These are phyloP conservation scores for Apamea sordens DNA, from an alignment of 2,888 invertebrate species.

Conservation along the genomic window DNA sequence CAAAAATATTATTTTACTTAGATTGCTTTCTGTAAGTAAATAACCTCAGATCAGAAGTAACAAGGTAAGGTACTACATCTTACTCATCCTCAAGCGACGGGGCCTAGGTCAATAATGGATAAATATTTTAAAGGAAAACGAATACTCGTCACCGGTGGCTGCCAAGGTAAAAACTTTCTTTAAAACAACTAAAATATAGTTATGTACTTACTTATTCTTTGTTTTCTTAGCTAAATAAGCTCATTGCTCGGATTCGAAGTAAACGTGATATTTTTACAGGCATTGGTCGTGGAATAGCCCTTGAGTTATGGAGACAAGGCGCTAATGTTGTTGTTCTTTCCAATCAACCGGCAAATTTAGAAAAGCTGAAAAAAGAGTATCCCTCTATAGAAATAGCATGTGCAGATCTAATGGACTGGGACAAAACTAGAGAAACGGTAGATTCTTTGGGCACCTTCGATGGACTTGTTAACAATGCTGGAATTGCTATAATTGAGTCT, in stretches of 20 bases:
- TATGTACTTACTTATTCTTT: not conserved
- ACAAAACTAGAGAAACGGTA: constrained; percentile 90
- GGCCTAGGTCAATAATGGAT: constrained; percentile 78
- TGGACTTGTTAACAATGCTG: constrained; percentile 97
- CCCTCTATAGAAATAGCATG: constrained; percentile 91
- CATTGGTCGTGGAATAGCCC: constrained; percentile 93
- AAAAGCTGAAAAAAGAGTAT: constrained; percentile 90
- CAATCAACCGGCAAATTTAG: constrained; percentile 91
- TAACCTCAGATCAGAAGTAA: constrained; percentile 29
- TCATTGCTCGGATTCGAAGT: not conserved
- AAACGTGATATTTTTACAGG: constrained; percentile 79
- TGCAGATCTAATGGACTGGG: constrained; percentile 94
- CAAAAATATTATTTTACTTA: constrained; percentile 17
- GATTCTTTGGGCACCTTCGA: constrained; percentile 92
- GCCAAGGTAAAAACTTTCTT: constrained; percentile 91
- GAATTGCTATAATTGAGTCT: constrained; percentile 92
- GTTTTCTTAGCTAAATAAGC: not conserved
- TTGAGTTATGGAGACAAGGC: constrained; percentile 91
- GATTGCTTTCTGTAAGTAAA: constrained; percentile 36
- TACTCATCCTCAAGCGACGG: not conserved
- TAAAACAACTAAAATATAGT: not conserved
- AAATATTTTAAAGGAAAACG: constrained; percentile 92
- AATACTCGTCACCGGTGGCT: constrained; percentile 96
- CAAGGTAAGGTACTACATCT: not conserved
- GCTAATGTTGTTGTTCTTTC: constrained; percentile 94